Evolutionary conservation across 2,888 invertebrate species (phyloP).

Genomic region (Melanostoma scalare): DNA sequence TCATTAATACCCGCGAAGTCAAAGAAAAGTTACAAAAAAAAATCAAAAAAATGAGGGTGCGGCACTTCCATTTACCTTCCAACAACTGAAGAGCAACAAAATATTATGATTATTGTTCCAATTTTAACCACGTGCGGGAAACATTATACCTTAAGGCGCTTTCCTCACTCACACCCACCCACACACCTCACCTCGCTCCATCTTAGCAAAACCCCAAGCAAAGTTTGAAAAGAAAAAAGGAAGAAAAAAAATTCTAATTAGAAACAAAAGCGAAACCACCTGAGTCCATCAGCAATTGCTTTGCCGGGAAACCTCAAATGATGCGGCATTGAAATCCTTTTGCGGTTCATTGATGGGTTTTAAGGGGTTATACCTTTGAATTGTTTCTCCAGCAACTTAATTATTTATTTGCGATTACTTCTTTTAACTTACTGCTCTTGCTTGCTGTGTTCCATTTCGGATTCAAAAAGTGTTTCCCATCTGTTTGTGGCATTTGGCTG

Average conservation of each 20-base stretch:
- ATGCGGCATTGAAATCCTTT: constrained; percentile 35
- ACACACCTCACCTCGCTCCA: background rate
- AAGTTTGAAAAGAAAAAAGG: background rate
- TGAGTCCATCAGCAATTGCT: constrained; percentile 30
- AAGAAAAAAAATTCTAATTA: constrained; percentile 46
- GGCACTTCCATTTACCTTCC: background rate
- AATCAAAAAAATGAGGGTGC: constrained; percentile 27
- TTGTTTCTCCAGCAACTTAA: constrained; percentile 40
- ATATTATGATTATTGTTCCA: constrained; percentile 63
- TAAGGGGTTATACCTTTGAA: constrained; percentile 34
- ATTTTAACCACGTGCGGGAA: constrained; percentile 64
- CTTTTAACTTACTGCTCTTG: background rate
- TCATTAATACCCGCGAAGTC: constrained; percentile 54
- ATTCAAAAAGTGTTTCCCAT: constrained; percentile 56
- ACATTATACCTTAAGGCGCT: constrained; percentile 52
- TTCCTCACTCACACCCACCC: background rate
- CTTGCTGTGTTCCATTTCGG: constrained; percentile 35
- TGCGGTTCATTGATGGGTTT: constrained; percentile 28
- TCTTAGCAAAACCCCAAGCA: constrained; percentile 11
- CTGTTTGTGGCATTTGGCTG: constrained; percentile 65
- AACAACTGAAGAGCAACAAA: constrained; percentile 20
- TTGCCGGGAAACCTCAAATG: constrained; percentile 11
- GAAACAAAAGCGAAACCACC: constrained; percentile 54
- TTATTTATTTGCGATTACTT: constrained; percentile 61
- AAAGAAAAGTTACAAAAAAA: constrained; percentile 28